Conservation (phyloP, 2,113 vertebrate genomes). For the Callionymus lyra region DNA sequence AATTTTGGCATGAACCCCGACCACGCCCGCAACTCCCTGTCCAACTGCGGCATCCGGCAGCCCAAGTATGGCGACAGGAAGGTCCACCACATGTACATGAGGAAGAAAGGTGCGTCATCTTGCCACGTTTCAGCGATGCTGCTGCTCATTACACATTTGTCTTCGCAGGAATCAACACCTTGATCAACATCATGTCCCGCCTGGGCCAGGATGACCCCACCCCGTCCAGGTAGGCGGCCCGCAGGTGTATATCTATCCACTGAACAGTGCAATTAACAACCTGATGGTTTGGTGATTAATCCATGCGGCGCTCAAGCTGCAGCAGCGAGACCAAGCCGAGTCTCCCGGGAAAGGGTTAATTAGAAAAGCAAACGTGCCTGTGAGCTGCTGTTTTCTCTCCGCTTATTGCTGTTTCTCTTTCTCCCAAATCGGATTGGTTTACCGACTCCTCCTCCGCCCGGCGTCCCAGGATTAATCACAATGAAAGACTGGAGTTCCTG, state of each 20-base stretch:
- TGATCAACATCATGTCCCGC: slow-evolving; percentile 99
- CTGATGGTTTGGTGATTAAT: slow-evolving; percentile 41
- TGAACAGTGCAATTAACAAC: slow-evolving; percentile 43
- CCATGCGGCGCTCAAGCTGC: slow-evolving; percentile 40
- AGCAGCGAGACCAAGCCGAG: slow-evolving; percentile 30
- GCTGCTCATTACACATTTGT: not conserved
- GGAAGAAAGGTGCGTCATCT: slow-evolving; percentile 80
- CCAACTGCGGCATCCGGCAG: slow-evolving; percentile 96
- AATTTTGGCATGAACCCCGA: slow-evolving; percentile 99
- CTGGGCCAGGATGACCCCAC: slow-evolving; percentile 97
- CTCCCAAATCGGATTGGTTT: too few species aligned
- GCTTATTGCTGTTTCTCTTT: not conserved
- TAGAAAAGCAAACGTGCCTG: slow-evolving; percentile 20
- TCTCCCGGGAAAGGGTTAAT: slow-evolving; percentile 37
- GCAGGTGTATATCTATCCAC: slow-evolving; percentile 28
- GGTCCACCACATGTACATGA: slow-evolving; percentile 98
- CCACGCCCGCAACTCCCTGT: slow-evolving; percentile 94
- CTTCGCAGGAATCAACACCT: slow-evolving; percentile 87
- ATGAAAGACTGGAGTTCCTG: slow-evolving; percentile 94
- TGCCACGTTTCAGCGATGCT: not conserved
- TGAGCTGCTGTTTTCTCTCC: slow-evolving; percentile 11
- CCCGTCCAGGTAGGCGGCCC: slow-evolving; percentile 82
- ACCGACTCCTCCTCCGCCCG: not conserved
- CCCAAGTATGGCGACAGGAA: slow-evolving; percentile 96
- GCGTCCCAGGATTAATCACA: slow-evolving; percentile 89